Evolutionary conservation across 2,888 invertebrate genomes (phyloP).

Genomic region (Pandemis cinnamomeana): DNA sequence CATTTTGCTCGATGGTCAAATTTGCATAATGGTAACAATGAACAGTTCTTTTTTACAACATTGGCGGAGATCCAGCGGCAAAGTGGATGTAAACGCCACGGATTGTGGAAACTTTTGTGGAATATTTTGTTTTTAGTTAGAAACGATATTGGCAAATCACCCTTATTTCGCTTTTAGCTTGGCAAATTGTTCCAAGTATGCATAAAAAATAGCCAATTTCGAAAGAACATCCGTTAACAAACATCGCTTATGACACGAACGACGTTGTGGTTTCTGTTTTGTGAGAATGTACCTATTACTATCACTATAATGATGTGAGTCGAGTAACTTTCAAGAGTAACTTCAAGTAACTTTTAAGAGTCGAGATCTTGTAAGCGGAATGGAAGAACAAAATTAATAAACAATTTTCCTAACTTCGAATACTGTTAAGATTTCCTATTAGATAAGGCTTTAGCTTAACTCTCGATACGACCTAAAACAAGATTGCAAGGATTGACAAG

Average conservation of each 20-base stretch:
- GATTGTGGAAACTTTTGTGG: slow-evolving; percentile 11
- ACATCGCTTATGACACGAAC: background rate
- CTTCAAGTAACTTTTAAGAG: too few relatives aligned
- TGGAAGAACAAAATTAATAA: background rate
- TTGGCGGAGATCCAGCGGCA: slow-evolving; percentile 32
- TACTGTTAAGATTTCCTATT: background rate
- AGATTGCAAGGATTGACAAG: background rate
- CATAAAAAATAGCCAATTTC: background rate
- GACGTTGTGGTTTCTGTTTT: background rate
- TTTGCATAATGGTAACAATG: slow-evolving; percentile 43
- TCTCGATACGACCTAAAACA: background rate
- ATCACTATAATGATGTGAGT: background rate
- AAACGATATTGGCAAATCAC: slow-evolving; percentile 14
- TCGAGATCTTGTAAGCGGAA: background rate
- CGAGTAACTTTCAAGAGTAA: too few relatives aligned
- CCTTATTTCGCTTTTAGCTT: slow-evolving; percentile 12
- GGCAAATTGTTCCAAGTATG: slow-evolving; percentile 5
- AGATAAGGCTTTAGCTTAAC: background rate
- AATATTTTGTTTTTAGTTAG: slow-evolving; percentile 3
- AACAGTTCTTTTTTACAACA: slow-evolving; percentile 37
- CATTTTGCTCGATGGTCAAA: slow-evolving; percentile 29
- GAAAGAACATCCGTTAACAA: background rate
- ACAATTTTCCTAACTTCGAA: background rate
- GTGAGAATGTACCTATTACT: background rate
- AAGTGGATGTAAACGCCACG: slow-evolving; percentile 25